Base-by-base conservation (phyloP, 2,888 invertebrate species). In the Drosophila tripunctata region DNA sequence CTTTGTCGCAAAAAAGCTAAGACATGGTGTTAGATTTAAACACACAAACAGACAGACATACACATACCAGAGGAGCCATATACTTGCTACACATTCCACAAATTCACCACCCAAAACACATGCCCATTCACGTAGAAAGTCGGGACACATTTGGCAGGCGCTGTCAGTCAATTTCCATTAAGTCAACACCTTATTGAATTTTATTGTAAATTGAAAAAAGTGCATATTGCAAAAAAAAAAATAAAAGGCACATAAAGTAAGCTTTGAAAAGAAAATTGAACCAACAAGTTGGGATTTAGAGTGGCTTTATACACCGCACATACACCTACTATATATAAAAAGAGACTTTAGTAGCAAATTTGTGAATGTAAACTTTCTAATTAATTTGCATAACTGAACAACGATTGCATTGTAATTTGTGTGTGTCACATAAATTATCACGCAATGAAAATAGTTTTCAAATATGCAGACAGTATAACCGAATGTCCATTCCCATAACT, bases 131-230 rank as follows among this genome's bases (percentile, higher is more conserved):
- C 48, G 40, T 44, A 21, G 22, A 48, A 41, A 41, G 31, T 44
- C 70, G 50, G 62, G 75, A 51, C 64, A 87, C 66, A 84, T 78
- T 63, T 78, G 88, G 75, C 83, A 87, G 86, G 65, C 51, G 63
- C 75, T 87, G 85, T 87, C 87, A 88, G 87, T 83, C 83, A 83
- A 83, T 83, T 80, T 75, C 84, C 87, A 87, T 86, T 88, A 84
- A 77, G 87, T 60, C 86, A 87, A 88, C 87, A 85, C 76, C 84
- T 88, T 87, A 81, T 87, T 88, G 88, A 70, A 81, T 87, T 85
- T 85, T 85, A 85, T 85, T 87, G 84, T 78, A 85, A 85, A 85
- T 85, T 85, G 84, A 68, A 88, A 84, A 79, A 57, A 57, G 56
- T 69, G 64, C 56, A 79, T 88, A 67, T 67, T 62, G 62, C 72